Base-by-base conservation (phyloP, 2,888 invertebrate species). In the Tiphia femorata region DNA sequence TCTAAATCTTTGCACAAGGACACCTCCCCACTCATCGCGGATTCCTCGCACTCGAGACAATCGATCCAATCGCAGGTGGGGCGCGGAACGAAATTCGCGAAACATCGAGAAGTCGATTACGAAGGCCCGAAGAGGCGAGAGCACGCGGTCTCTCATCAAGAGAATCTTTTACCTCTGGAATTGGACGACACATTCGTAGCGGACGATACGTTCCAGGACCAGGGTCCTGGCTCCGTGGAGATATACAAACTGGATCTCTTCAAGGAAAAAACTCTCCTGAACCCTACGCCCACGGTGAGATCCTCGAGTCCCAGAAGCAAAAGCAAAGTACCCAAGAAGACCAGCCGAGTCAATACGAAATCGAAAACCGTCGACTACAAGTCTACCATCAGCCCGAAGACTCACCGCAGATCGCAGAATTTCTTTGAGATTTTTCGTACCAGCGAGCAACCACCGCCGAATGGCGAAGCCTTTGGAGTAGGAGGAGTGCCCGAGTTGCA, bases 401-500 rank as follows among this genome's bases (percentile, higher is more conserved):
- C 48, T 5, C n/a, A 50, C 14, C 35, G 42, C 37, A 67, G 58
- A 30, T 61, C 64, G 30, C 67, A 66, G 1, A 68, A 69, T 54
- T 54, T 62, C 14, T 66, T 64, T 23, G 67, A 61, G 19, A 55
- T 65, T 8, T 25, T 19, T 1, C 55, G 33, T 30, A 67, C 33
- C n/a, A 14, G 14, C 2, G 29, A 66, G 1, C 49, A 62, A 8
- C 14, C 50, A 2, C 49, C 67, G 0, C 37, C 53, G 10, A 54
- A 57, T 44, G 49, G 30, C 8, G 58, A 70, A 6, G 46, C 50
- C 2, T 77, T 76, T 40, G 66, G 68, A 2, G 46, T 67, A 2
- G 76, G 73, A 2, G 76, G 72, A 3, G 79, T 79, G n/a, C 77
- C 80, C 7, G 78, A 79, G 55, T 58, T 78, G 25, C 78, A 80